Conservation (phyloP, 2,888 invertebrate species). For the Dolichopus griseipennis region DNA sequence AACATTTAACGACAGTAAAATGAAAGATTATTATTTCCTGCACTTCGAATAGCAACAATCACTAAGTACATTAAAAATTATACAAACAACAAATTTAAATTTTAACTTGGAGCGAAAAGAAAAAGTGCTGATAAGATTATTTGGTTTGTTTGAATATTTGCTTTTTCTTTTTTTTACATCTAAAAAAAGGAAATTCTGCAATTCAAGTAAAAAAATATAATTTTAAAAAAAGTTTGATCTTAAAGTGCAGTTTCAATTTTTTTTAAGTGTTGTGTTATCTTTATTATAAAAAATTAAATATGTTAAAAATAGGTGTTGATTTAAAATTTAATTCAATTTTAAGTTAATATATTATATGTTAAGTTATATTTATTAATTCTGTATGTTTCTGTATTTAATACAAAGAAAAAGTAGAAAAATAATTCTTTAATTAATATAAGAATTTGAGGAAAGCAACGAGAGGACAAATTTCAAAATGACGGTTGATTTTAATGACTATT, state of each 20-base stretch:
- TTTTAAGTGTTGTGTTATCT: not conserved
- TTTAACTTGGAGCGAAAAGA: not conserved
- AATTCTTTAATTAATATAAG: not conserved
- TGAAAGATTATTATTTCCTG: constrained; percentile 2
- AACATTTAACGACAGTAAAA: not conserved
- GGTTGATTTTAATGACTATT: constrained; percentile 44
- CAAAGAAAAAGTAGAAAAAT: not conserved
- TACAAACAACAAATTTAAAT: not conserved
- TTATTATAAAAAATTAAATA: not conserved
- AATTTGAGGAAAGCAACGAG: not conserved
- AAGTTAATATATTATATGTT: not conserved
- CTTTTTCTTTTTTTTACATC: too few species aligned
- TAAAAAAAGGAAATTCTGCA: not conserved
- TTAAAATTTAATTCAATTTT: not conserved
- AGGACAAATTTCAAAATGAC: constrained; percentile 34
- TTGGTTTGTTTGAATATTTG: too few species aligned
- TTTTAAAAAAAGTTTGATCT: not conserved
- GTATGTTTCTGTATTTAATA: not conserved
- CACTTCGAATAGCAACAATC: not conserved
- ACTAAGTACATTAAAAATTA: not conserved
- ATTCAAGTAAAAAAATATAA: not conserved
- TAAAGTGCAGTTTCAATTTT: not conserved
- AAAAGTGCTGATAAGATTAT: not conserved
- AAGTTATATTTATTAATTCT: not conserved
- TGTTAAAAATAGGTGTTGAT: not conserved